Conservation (phyloP, 2,797 vertebrate species). For the Gobio occitaniae region DNA sequence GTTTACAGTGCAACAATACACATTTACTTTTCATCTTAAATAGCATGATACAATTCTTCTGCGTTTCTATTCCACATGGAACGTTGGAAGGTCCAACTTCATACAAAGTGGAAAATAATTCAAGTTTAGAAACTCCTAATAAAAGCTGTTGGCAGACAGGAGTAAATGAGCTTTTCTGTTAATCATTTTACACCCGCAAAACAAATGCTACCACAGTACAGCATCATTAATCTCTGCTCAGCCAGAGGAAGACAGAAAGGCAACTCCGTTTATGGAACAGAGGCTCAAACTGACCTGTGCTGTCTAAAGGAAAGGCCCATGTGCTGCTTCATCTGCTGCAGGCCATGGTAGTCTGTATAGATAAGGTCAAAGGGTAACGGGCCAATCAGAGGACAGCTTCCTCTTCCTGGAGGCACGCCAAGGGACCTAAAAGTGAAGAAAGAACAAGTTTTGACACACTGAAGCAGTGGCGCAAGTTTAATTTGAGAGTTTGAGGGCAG, state of each 20-base stretch:
- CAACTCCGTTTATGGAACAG: neutral
- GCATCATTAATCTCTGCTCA: neutral
- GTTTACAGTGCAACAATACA: too few relatives aligned
- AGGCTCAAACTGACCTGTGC: constrained; percentile 87
- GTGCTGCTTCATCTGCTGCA: constrained; percentile 98
- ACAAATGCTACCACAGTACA: neutral
- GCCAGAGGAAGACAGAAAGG: neutral
- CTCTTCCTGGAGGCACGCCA: constrained; percentile 94
- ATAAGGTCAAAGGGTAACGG: constrained; percentile 95
- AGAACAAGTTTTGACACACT: neutral
- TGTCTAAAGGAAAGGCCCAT: constrained; percentile 97
- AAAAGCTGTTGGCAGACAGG: neutral
- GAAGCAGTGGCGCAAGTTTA: neutral
- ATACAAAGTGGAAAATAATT: too few relatives aligned
- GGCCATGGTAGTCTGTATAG: constrained; percentile 96
- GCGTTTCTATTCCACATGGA: too few relatives aligned
- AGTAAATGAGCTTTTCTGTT: neutral
- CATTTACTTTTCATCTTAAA: too few relatives aligned
- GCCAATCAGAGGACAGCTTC: constrained; percentile 91
- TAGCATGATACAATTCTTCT: too few relatives aligned
- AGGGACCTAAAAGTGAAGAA: constrained; percentile 82
- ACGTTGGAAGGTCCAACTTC: too few relatives aligned
- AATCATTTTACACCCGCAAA: neutral
- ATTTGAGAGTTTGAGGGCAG: neutral
- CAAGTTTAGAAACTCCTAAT: neutral